These are phyloP conservation scores for Drosophila mercatorum DNA, from an alignment of 2,888 invertebrate species.

Conservation along the genomic window DNA sequence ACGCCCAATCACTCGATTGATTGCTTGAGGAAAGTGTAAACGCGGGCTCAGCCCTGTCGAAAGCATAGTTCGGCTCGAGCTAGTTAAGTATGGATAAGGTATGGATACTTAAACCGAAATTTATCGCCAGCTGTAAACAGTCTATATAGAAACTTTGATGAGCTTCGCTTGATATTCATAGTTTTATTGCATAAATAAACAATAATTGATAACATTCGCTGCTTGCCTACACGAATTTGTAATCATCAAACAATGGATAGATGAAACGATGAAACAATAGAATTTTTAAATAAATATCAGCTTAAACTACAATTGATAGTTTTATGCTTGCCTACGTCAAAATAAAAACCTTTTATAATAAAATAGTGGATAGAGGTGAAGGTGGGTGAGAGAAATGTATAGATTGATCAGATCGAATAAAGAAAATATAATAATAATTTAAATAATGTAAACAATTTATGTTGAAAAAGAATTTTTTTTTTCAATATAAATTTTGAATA, in stretches of 20 bases:
- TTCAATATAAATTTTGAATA: background rate
- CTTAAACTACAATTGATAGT: background rate
- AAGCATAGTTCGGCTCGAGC: background rate
- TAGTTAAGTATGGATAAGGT: background rate
- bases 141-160: background rate
- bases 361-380: background rate
- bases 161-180: conserved; percentile 2
- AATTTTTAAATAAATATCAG: background rate
- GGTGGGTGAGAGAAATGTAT: background rate
- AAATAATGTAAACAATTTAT: background rate
- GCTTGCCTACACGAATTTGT: background rate
- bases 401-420: too few relatives aligned
- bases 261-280: background rate
- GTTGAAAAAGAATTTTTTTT: background rate
- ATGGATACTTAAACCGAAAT: conserved; percentile 5
- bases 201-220: background rate
- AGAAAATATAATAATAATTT: background rate
- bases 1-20: conserved; percentile 45
- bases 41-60: background rate
- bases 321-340: background rate
- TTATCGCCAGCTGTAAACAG: conserved; percentile 9
- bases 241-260: background rate
- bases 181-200: conserved; percentile 8
- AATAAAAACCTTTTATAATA: background rate
- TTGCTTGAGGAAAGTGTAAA: conserved; percentile 3